A percentile compares a stretch with the other conserved stretches of the same genome.
phyloP scores from a whole-genome alignment of 2,797 vertebrate species.

The Propithecus perrieri region DNA sequence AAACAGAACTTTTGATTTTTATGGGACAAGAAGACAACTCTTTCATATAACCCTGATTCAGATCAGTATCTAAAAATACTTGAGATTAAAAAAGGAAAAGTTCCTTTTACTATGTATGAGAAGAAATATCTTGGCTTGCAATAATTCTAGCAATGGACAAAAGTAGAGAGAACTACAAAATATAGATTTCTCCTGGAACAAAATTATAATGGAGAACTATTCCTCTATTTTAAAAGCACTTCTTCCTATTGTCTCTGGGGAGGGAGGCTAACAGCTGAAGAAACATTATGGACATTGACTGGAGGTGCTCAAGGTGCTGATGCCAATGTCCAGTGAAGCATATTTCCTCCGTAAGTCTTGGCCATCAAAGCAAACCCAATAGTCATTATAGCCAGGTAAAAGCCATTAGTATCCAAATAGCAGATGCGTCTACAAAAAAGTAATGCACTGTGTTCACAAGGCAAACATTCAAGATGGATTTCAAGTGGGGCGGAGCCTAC shows the following conservation, averaged over 20 bases:
- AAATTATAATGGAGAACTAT: neutral
- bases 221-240: slow-evolving; percentile 1
- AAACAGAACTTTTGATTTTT: neutral
- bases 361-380: neutral
- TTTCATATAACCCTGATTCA: neutral
- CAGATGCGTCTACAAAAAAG: neutral
- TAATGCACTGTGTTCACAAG: neutral
- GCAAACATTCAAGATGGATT: neutral
- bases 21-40: neutral
- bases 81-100: neutral
- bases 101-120: neutral
- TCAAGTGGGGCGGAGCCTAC: neutral
- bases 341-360: neutral
- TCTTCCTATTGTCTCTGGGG: slow-evolving; percentile 6
- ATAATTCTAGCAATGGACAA: slow-evolving; percentile 8
- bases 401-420: neutral
- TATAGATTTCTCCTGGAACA: slow-evolving; percentile 46
- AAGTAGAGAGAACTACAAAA: neutral
- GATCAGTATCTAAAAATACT: slow-evolving; percentile 26
- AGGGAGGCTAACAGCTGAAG: neutral
- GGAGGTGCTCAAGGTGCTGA: neutral
- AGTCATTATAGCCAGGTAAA: neutral
- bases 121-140: slow-evolving; percentile 11
- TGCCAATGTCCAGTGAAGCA: neutral
- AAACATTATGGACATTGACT: neutral